Evolutionary conservation across 2,888 invertebrate genomes (phyloP), one percentile per base, ranked within the genome.

Genomic region (Peribatodes rhomboidaria): DNA sequence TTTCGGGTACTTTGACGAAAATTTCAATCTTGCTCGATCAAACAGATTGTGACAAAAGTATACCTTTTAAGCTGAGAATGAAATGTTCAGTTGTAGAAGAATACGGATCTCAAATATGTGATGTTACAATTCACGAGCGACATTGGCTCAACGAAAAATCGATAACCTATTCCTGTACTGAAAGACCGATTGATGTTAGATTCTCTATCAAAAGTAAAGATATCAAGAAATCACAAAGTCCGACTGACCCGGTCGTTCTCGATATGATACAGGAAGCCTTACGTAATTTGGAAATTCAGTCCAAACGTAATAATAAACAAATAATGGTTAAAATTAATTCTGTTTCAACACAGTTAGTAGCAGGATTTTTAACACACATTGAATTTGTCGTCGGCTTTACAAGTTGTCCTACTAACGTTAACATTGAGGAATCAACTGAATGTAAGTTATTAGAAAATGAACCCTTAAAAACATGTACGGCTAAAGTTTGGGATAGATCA

Each of bases 321-420:
- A 84, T 84, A 70, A 69, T 94, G 16, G 77, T 89, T 0, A 78
- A 88, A 58, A 78, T 95, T 7, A 82, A 85, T 55, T 87, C 90
- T 1, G 93, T 94, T 11, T 82, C 89, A 0, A 81, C 82, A 20
- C 93, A 95, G 83, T 79, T 94, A 11, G 94, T 95, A 6, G 85
- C 94, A 52, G 96, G 95, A 16, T 74, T 84, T 31, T 76, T 94
- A 55, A 95, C 94, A 31, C 94, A 92, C 77, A 94, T 96, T 47
- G 92, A 94, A 70, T 94, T 94, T 54, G 88, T 94, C 71, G 84
- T 96, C 10, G 94, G 94, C 13, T 89, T 92, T 44, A 94, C 95
- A 2, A 88, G 89, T 61, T 95, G 95, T 71, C 76, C 83, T 9
- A 94, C 91, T 72, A 81, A 82, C 70, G 76, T 75, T 35, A 73